phyloP scores from a whole-genome alignment of 1,140 invertebrate genomes.

The Heterodera carotae region DNA sequence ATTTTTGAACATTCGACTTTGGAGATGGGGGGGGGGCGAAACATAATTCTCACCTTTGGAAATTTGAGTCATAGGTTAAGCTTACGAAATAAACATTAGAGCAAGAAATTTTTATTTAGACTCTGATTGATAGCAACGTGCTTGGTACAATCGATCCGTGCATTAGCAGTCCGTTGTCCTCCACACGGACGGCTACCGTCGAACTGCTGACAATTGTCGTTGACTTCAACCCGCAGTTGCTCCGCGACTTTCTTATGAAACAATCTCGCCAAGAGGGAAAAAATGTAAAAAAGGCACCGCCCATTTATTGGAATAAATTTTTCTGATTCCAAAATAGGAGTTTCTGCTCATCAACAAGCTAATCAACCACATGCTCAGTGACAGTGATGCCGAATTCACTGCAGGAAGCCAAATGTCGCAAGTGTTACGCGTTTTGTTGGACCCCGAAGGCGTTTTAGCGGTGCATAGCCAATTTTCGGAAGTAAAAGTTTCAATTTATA shows the following conservation, averaged over 20 bases:
- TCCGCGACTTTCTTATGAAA: slow-evolving; percentile 81
- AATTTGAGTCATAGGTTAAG: too few relatives aligned
- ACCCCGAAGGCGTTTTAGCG: slow-evolving; percentile 95
- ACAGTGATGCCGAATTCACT: slow-evolving; percentile 80
- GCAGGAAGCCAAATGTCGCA: slow-evolving; percentile 72
- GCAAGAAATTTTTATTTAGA: slow-evolving; percentile 69
- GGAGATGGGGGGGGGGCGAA: too few relatives aligned
- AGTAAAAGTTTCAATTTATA: neutral
- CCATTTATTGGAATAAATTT: slow-evolving; percentile 4
- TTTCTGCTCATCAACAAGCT: slow-evolving; percentile 93
- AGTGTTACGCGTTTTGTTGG: slow-evolving; percentile 86
- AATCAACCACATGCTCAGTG: slow-evolving; percentile 86
- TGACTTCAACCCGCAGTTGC: slow-evolving; percentile 94
- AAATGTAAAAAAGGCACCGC: slow-evolving; percentile 25
- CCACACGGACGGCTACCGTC: slow-evolving; percentile 85
- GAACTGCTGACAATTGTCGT: slow-evolving; percentile 97
- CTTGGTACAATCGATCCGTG: slow-evolving; percentile 83
- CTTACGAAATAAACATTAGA: too few relatives aligned
- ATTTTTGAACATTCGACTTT: too few relatives aligned
- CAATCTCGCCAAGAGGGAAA: slow-evolving; percentile 50
- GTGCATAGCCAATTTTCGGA: slow-evolving; percentile 55
- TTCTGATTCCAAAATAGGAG: slow-evolving; percentile 70
- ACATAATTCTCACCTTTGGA: too few relatives aligned
- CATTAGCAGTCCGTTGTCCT: slow-evolving; percentile 76
- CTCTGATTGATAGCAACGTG: slow-evolving; percentile 87